Conservation (phyloP, 2,888 invertebrate species). For the Orthonychiurus folsomi region DNA sequence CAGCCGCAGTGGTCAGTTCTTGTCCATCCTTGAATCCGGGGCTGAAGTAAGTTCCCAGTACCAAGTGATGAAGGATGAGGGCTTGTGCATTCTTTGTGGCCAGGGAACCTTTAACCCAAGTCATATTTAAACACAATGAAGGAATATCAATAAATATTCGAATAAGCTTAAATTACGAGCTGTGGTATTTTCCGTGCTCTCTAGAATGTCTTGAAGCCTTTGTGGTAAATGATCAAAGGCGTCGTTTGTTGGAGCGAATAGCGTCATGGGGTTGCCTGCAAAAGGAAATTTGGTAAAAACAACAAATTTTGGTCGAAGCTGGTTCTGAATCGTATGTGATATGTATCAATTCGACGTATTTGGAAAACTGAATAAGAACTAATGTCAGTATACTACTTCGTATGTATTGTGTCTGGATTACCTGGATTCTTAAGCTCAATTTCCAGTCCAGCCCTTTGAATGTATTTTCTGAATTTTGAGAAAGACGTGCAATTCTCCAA, state of each 20-base stretch:
- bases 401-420: too few species aligned
- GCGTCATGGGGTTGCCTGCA: constrained; percentile 38
- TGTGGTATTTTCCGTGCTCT: constrained; percentile 18
- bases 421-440: constrained; percentile 37
- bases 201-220: constrained; percentile 32
- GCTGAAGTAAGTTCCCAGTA: constrained; percentile 39
- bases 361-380: too few species aligned
- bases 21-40: constrained; percentile 40
- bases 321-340: too few species aligned
- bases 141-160: too few species aligned
- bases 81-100: constrained; percentile 34
- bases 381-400: too few species aligned
- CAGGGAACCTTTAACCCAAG: constrained; percentile 20
- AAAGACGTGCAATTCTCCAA: constrained; percentile 39
- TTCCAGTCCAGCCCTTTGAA: constrained; percentile 36
- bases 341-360: too few species aligned
- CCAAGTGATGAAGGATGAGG: constrained; percentile 38
- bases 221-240: constrained; percentile 37
- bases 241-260: constrained; percentile 41
- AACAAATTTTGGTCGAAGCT: too few species aligned
- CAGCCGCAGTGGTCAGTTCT: constrained; percentile 39
- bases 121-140: too few species aligned
- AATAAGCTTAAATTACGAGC: constrained; percentile 18
- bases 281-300: not conserved
- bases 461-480: constrained; percentile 35